Conservation (phyloP, 1,140 invertebrate genomes). For the Camponotus floridanus region DNA sequence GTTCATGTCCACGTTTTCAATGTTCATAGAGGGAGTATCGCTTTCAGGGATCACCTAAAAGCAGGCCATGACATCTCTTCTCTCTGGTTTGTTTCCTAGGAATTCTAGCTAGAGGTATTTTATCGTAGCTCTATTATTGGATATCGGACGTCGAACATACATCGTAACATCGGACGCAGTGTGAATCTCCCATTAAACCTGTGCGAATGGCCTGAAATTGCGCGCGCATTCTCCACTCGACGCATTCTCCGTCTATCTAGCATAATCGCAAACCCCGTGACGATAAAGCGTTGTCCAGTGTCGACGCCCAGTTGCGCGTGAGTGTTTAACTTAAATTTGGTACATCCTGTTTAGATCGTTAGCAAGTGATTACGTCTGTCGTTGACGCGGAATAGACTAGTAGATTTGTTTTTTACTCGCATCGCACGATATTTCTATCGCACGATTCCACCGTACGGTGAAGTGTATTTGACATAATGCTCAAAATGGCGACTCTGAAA, state of each 20-base stretch:
- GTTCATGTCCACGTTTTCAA: too few species aligned
- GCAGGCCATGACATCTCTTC: too few species aligned
- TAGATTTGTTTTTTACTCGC: not conserved
- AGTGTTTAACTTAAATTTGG: constrained; percentile 75
- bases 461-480: constrained; percentile 69
- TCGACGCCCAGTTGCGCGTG: constrained; percentile 83
- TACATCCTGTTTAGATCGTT: constrained; percentile 38
- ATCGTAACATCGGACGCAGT: too few species aligned
- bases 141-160: too few species aligned
- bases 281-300: constrained; percentile 70
- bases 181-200: not conserved
- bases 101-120: too few species aligned
- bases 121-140: too few species aligned
- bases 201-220: not conserved
- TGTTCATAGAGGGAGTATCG: too few species aligned
- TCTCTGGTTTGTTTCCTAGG: too few species aligned
- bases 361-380: not conserved
- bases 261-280: constrained; percentile 59
- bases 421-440: not conserved
- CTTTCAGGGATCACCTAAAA: too few species aligned
- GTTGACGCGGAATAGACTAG: not conserved
- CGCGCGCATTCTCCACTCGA: not conserved
- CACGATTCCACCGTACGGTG: not conserved
- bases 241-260: not conserved
- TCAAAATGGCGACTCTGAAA: constrained; percentile 82